Percentiles rank a stretch among this genome's conserved stretches.
phyloP scores from a whole-genome alignment of 2,797 vertebrate species.

The Protosalanx chinensis region DNA sequence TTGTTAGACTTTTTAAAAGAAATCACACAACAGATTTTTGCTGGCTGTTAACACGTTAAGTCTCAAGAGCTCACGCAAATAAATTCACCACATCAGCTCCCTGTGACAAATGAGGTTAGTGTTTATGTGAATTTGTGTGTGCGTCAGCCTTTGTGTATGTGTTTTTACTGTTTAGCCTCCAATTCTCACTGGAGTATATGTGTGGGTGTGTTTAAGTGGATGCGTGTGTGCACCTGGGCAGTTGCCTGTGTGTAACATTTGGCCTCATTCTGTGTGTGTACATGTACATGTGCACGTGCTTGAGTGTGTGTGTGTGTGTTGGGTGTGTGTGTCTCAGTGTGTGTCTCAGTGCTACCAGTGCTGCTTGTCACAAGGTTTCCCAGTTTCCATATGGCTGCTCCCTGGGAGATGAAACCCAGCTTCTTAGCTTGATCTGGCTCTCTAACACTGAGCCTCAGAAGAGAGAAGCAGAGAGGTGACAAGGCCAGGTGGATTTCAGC shows the following conservation, averaged over 20 bases:
- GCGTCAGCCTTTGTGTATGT: background rate
- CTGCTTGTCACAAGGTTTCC: background rate
- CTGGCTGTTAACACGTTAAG: background rate
- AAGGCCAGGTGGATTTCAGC: background rate
- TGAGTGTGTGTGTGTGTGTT: background rate
- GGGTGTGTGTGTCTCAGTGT: background rate
- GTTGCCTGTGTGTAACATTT: background rate
- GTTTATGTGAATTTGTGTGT: background rate
- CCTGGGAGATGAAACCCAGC: background rate
- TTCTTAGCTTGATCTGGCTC: background rate
- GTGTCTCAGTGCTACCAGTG: background rate
- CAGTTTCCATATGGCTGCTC: slow-evolving; percentile 3
- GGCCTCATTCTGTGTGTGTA: background rate
- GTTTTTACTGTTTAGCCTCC: background rate
- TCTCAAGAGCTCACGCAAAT: background rate
- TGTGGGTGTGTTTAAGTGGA: background rate
- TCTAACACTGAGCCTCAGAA: background rate
- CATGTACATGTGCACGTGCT: background rate
- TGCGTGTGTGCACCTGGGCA: background rate
- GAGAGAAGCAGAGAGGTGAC: no score
- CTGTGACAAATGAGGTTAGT: no score
- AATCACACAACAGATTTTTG: background rate
- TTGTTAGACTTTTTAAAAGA: background rate
- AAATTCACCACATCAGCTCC: no score
- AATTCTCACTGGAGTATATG: background rate